phyloP scores from a whole-genome alignment of 2,113 vertebrate species.

The Muntiacus muntjak region DNA sequence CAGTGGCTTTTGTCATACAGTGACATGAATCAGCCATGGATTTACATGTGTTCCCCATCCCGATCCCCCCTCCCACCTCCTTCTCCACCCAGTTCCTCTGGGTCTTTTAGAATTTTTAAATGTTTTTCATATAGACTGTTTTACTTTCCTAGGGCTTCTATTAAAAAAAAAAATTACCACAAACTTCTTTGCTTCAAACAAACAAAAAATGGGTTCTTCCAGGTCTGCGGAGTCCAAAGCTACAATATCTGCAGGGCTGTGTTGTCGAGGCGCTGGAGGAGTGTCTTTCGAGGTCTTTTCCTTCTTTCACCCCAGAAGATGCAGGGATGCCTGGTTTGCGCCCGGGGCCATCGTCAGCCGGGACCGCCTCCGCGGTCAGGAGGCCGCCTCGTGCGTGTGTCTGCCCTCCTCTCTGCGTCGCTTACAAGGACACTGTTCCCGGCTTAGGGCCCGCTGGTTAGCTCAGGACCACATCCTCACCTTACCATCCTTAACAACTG shows the following conservation, averaged over 20 bases:
- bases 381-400: background rate
- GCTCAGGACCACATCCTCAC: background rate
- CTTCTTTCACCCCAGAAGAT: background rate
- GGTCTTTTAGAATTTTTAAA: background rate
- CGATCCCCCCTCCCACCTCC: too few species aligned
- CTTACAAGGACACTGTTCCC: background rate
- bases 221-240: background rate
- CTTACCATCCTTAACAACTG: background rate
- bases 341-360: background rate
- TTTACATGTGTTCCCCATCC: too few species aligned
- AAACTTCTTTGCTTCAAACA: background rate
- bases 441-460: background rate
- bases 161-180: background rate
- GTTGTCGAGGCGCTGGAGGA: background rate
- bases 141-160: background rate
- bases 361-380: accelerated
- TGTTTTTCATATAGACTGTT: background rate
- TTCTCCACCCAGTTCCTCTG: too few species aligned
- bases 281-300: too few species aligned
- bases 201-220: background rate
- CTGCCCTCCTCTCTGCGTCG: background rate
- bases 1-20: too few species aligned
- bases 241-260: background rate
- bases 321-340: background rate
- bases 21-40: too few species aligned